Percentiles rank a stretch among this genome's conserved stretches.
phyloP scores from a whole-genome alignment of 2,888 invertebrate species.

The Macrosiphum euphorbiae region DNA sequence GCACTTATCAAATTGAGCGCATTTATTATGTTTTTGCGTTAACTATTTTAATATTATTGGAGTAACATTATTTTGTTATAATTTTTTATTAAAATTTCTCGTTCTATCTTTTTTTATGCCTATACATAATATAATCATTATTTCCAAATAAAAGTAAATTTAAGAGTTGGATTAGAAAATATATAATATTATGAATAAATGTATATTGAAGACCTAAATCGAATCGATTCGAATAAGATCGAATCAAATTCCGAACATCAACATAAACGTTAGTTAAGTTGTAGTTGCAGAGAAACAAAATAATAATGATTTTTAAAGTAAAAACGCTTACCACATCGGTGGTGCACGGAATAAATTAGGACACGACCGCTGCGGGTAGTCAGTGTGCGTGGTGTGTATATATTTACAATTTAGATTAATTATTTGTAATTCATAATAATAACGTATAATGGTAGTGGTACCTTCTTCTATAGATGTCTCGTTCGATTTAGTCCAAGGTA shows the following conservation, averaged over 20 bases:
- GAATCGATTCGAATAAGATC: too few relatives aligned
- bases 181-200: background rate
- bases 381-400: background rate
- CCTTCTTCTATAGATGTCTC: background rate
- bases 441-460: background rate
- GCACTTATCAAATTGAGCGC: background rate
- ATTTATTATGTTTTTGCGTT: background rate
- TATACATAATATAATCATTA: background rate
- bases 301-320: background rate
- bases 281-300: background rate
- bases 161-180: background rate
- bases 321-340: background rate
- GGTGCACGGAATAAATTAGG: background rate
- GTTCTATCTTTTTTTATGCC: background rate
- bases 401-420: slow-evolving; percentile 5
- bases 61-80: background rate
- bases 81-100: background rate
- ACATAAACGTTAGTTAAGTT: background rate
- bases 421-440: slow-evolving; percentile 2
- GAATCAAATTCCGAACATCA: background rate
- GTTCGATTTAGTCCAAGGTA: slow-evolving; percentile 32
- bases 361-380: background rate
- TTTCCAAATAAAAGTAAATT: background rate
- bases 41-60: background rate
- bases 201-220: background rate